Percentiles rank a stretch among this genome's conserved stretches.
Evolutionary conservation across 2,888 invertebrate species (phyloP).

Genomic region (Sepiola atlantica): DNA sequence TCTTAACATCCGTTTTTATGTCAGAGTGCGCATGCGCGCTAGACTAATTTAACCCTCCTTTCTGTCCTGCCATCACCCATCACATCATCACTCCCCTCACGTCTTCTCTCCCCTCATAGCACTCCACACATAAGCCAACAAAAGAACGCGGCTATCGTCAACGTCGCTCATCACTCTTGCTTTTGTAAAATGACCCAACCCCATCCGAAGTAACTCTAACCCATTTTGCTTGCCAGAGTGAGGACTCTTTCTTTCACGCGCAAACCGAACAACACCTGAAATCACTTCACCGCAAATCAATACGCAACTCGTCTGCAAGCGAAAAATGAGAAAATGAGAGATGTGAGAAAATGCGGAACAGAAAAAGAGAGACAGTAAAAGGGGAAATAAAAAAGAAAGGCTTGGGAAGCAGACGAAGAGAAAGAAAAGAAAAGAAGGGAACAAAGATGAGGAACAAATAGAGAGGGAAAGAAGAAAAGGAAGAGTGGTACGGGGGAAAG

Average conservation of each 20-base stretch:
- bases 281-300: slow-evolving; percentile 21
- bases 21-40: background rate
- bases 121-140: background rate
- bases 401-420: too few relatives aligned
- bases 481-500: too few relatives aligned
- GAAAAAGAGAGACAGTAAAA: too few relatives aligned
- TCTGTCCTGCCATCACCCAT: background rate
- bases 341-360: too few relatives aligned
- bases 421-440: too few relatives aligned
- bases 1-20: background rate
- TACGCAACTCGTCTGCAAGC: slow-evolving; percentile 19
- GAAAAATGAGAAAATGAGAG: background rate
- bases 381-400: too few relatives aligned
- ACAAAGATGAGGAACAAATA: too few relatives aligned
- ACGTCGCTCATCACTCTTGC: background rate
- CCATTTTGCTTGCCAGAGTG: background rate
- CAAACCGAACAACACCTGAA: slow-evolving; percentile 32
- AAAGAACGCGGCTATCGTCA: slow-evolving; percentile 20
- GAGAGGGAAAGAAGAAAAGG: too few relatives aligned
- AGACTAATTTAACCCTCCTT: background rate
- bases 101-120: background rate
- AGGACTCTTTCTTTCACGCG: slow-evolving; percentile 5
- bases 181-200: background rate
- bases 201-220: background rate
- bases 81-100: background rate